These are phyloP conservation scores for Fukomys damarensis DNA, from an alignment of 2,113 vertebrate genomes.

Conservation along the genomic window DNA sequence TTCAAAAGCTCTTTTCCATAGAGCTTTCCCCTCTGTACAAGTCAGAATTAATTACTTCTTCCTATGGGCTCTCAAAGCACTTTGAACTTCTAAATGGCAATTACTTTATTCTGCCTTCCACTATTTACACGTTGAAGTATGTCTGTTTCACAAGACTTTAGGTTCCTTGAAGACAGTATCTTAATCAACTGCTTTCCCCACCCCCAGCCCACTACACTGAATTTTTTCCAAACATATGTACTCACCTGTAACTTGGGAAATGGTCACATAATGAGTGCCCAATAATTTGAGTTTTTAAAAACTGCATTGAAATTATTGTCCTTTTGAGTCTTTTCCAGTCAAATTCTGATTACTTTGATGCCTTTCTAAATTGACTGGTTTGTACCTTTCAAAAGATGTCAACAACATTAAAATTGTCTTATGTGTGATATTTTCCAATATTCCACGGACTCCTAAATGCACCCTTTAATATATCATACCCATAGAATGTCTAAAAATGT, in stretches of 20 bases:
- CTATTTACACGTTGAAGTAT: constrained; percentile 80
- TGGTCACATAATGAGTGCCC: background rate
- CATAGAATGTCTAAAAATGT: constrained; percentile 73
- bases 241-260: constrained; percentile 59
- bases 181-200: constrained; percentile 54
- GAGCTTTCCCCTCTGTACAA: constrained; percentile 71
- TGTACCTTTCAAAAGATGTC: constrained; percentile 13
- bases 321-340: constrained; percentile 2
- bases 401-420: constrained; percentile 46
- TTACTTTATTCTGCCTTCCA: constrained; percentile 79
- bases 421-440: constrained; percentile 61
- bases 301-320: constrained; percentile 2
- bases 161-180: constrained; percentile 68
- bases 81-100: constrained; percentile 83
- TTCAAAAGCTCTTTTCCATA: constrained; percentile 73
- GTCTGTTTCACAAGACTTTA: constrained; percentile 70
- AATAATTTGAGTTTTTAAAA: background rate
- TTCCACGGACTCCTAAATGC: constrained; percentile 52
- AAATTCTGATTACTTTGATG: background rate
- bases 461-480: constrained; percentile 67
- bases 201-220: background rate
- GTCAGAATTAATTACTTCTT: constrained; percentile 81
- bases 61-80: constrained; percentile 81
- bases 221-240: constrained; percentile 51
- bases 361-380: constrained; percentile 20